A percentile compares a stretch with the other conserved stretches of the same genome.
These are phyloP conservation scores for Onychostoma macrolepis DNA, from an alignment of 2,113 vertebrate genomes.

Conservation along the genomic window DNA sequence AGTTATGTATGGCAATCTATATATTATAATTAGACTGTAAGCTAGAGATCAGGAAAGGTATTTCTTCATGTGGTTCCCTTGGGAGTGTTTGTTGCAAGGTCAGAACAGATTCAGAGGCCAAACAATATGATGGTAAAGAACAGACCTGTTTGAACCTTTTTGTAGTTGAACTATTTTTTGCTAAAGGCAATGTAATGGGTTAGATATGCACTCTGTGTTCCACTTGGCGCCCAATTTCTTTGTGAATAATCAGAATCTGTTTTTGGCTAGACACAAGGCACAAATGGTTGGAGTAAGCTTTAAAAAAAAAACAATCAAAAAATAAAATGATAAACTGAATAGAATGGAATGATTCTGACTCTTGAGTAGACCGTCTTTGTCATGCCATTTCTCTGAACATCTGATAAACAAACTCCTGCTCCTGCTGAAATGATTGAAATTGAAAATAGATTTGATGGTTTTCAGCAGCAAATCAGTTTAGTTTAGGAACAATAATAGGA, in stretches of 20 bases:
- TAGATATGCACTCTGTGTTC: background rate
- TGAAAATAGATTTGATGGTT: slow-evolving; percentile 7
- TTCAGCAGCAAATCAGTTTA: background rate
- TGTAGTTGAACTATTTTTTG: background rate
- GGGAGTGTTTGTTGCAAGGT: slow-evolving; percentile 38
- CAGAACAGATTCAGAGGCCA: slow-evolving; percentile 5
- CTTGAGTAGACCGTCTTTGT: background rate
- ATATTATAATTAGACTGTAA: background rate
- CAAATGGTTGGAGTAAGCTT: background rate
- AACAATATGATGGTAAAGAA: background rate
- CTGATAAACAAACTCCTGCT: background rate
- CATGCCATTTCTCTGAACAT: background rate
- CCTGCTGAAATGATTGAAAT: background rate
- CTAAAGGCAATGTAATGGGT: background rate
- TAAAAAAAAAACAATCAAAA: background rate
- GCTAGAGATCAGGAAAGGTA: no score
- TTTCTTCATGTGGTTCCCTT: background rate
- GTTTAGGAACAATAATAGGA: background rate
- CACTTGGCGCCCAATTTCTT: background rate
- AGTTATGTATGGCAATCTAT: slow-evolving; percentile 3
- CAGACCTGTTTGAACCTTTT: background rate
- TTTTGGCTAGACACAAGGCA: background rate
- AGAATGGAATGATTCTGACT: background rate
- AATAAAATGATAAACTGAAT: background rate
- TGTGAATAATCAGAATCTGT: background rate